Evolutionary conservation across 2,797 vertebrate genomes (phyloP).

Genomic region (Leptodactylus fallax): DNA sequence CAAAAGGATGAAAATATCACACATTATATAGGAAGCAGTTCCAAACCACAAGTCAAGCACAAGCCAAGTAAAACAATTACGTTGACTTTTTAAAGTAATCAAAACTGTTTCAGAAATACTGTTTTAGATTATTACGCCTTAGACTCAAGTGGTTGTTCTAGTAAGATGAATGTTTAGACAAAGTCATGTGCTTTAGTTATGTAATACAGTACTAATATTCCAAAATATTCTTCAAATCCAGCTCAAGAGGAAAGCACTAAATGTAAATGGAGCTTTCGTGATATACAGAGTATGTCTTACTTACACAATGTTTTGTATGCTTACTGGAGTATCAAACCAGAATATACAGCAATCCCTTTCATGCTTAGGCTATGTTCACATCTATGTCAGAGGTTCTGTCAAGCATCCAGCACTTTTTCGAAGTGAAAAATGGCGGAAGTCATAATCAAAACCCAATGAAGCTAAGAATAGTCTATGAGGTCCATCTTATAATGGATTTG

Average conservation of each 20-base stretch:
- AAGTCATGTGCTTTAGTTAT: neutral
- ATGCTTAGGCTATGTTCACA: too few relatives aligned
- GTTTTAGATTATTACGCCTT: constrained; percentile 17
- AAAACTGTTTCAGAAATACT: constrained; percentile 34
- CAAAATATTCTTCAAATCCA: neutral
- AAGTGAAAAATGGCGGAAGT: too few relatives aligned
- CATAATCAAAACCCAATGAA: too few relatives aligned
- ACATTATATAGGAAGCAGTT: constrained; percentile 23
- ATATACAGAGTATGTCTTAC: neutral
- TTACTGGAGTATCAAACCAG: neutral
- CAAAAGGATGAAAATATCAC: constrained; percentile 36
- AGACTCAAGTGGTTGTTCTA: constrained; percentile 3
- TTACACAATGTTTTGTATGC: neutral
- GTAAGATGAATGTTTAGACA: constrained; percentile 30
- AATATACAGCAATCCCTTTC: too few relatives aligned
- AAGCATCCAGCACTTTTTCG: too few relatives aligned
- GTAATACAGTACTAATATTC: neutral
- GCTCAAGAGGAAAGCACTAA: neutral
- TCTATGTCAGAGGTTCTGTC: too few relatives aligned
- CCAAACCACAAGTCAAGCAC: constrained; percentile 35
- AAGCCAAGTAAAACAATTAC: constrained; percentile 46
- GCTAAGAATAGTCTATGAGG: too few relatives aligned
- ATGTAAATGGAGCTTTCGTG: neutral
- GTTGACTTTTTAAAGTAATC: constrained; percentile 37
- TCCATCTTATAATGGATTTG: too few relatives aligned